These are phyloP conservation scores for Campylomormyrus numenius DNA, from an alignment of 2,113 vertebrate genomes.

Conservation along the genomic window DNA sequence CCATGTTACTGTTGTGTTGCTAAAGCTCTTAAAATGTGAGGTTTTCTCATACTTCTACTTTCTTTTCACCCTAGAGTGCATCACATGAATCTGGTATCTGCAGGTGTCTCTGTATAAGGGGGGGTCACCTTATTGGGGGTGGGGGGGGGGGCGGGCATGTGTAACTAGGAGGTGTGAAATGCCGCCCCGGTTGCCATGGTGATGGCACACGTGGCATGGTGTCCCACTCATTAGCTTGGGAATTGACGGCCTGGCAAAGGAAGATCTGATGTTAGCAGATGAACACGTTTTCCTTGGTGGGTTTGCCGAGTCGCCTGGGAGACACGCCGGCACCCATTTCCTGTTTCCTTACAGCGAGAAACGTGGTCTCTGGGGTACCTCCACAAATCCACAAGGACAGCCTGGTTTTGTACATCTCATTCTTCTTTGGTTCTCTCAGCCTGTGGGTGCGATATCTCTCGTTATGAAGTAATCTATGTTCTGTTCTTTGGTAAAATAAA, in stretches of 20 bases:
- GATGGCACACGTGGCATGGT: slow-evolving; percentile 32
- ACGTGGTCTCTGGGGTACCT: background rate
- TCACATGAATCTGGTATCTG: background rate
- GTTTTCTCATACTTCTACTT: background rate
- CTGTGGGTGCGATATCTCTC: background rate
- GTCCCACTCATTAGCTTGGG: slow-evolving; percentile 48
- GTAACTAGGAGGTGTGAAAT: background rate
- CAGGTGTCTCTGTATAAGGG: background rate
- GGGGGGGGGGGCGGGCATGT: background rate
- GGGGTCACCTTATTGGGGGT: background rate
- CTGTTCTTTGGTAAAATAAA: background rate
- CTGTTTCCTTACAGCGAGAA: background rate
- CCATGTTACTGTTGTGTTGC: background rate
- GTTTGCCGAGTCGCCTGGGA: slow-evolving; percentile 69
- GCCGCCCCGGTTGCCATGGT: slow-evolving; percentile 18
- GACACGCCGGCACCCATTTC: slow-evolving; percentile 73
- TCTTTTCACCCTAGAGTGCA: background rate
- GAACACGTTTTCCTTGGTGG: slow-evolving; percentile 67
- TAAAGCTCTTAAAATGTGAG: background rate
- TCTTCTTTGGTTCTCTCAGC: background rate
- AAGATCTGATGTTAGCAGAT: slow-evolving; percentile 65
- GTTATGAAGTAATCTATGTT: background rate
- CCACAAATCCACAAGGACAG: background rate
- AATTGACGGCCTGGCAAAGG: slow-evolving; percentile 18
- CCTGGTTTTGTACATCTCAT: background rate